These are phyloP conservation scores for Tyto alba DNA, from an alignment of 2,113 vertebrate genomes.

Conservation along the genomic window DNA sequence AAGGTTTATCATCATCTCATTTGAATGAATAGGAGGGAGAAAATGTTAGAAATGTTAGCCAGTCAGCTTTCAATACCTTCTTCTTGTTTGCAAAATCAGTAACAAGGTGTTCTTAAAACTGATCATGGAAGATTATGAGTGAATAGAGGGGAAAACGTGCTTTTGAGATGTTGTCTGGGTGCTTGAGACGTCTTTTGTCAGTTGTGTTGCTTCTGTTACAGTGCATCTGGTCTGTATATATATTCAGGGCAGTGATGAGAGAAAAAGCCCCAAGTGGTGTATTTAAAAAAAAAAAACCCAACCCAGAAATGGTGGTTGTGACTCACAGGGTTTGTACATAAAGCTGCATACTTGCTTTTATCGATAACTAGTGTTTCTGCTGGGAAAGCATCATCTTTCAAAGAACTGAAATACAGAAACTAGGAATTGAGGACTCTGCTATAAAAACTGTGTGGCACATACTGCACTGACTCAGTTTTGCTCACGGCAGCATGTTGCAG, in stretches of 20 bases:
- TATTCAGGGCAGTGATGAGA: neutral
- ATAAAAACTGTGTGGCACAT: neutral
- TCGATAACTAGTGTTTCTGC: neutral
- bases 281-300: neutral
- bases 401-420: neutral
- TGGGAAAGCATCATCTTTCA: neutral
- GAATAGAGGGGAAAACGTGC: neutral
- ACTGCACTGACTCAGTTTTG: neutral
- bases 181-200: neutral
- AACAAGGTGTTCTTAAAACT: neutral
- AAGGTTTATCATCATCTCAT: neutral
- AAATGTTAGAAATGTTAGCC: neutral
- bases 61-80: neutral
- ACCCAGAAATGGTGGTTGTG: neutral
- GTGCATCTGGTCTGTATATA: neutral
- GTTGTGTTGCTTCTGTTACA: neutral
- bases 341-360: neutral
- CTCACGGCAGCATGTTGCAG: neutral
- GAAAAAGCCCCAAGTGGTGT: neutral
- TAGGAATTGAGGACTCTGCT: neutral
- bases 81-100: neutral
- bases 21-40: neutral
- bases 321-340: neutral
- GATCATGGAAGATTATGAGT: neutral
- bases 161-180: neutral